phyloP scores from a whole-genome alignment of 2,113 vertebrate genomes.

The Taurulus bubalis region DNA sequence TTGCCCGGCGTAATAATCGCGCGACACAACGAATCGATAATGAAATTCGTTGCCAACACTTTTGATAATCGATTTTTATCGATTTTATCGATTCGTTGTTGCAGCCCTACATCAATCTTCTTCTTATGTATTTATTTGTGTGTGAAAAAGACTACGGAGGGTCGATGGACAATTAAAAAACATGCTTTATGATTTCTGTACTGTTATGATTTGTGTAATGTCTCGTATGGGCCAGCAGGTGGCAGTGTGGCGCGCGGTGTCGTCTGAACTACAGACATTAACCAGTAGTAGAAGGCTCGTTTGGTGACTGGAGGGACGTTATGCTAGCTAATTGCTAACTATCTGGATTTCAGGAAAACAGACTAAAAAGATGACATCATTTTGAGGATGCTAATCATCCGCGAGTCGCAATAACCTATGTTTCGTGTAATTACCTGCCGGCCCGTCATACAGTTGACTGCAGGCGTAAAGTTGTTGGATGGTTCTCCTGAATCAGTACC shows the following conservation, averaged over 20 bases:
- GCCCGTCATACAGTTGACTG: constrained; percentile 38
- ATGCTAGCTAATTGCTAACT: constrained; percentile 51
- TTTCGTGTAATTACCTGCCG: not conserved
- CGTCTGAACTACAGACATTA: not conserved
- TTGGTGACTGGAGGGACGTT: constrained; percentile 9
- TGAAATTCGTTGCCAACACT: too few relatives aligned
- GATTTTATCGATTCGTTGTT: too few relatives aligned
- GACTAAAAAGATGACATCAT: not conserved
- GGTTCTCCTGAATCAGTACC: constrained; percentile 41
- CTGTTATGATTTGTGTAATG: too few relatives aligned
- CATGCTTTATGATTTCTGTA: not conserved
- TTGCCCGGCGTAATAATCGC: too few relatives aligned
- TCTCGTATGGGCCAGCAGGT: not conserved
- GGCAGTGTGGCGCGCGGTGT: not conserved
- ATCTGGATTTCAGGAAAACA: constrained; percentile 13
- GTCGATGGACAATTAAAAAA: not conserved
- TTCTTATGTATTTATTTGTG: not conserved
- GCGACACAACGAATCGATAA: too few relatives aligned
- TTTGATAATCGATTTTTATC: too few relatives aligned
- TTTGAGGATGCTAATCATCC: not conserved
- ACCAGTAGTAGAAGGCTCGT: constrained; percentile 31
- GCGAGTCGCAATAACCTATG: constrained; percentile 1
- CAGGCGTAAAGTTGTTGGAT: constrained; percentile 35
- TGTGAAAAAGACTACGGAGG: not conserved
- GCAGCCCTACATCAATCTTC: too few relatives aligned